Evolutionary conservation across 2,113 vertebrate genomes (phyloP).

Genomic region (Myocastor coypus): DNA sequence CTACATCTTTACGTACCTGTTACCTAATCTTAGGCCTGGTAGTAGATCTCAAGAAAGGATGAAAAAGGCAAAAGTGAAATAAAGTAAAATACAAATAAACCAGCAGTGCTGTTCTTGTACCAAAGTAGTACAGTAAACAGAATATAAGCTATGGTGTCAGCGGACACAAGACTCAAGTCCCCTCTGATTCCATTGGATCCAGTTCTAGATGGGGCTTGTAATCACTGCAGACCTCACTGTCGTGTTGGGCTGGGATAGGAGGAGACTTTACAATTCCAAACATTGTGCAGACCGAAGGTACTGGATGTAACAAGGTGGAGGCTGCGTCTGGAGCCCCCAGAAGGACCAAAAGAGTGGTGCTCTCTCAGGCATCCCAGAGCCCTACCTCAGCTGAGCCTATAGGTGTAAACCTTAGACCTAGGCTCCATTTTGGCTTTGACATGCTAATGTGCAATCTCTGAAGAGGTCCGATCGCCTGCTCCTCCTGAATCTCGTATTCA

Average conservation of each 20-base stretch:
- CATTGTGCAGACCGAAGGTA: neutral
- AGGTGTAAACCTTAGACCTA: neutral
- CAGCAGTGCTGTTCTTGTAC: neutral
- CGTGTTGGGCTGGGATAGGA: neutral
- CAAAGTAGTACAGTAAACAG: neutral
- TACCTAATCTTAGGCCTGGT: neutral
- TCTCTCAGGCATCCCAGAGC: neutral
- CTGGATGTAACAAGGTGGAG: neutral
- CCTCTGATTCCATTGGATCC: neutral
- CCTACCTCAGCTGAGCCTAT: neutral
- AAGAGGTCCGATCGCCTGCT: constrained; percentile 54
- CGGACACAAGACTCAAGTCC: neutral
- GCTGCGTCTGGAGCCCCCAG: neutral
- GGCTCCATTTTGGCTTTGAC: constrained; percentile 53
- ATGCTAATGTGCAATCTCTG: constrained; percentile 57
- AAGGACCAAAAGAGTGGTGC: neutral
- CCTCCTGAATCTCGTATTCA: constrained; percentile 55
- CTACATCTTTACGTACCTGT: neutral
- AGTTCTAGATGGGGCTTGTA: neutral
- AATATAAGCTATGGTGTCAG: neutral
- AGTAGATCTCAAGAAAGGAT: neutral
- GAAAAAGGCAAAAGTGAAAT: neutral
- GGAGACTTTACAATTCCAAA: neutral
- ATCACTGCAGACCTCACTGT: no score
- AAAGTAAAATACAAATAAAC: constrained; percentile 30